A percentile compares a stretch with the other conserved stretches of the same genome.
Evolutionary conservation across 2,888 invertebrate species (phyloP).

Genomic region (Willowsia nigromaculata): DNA sequence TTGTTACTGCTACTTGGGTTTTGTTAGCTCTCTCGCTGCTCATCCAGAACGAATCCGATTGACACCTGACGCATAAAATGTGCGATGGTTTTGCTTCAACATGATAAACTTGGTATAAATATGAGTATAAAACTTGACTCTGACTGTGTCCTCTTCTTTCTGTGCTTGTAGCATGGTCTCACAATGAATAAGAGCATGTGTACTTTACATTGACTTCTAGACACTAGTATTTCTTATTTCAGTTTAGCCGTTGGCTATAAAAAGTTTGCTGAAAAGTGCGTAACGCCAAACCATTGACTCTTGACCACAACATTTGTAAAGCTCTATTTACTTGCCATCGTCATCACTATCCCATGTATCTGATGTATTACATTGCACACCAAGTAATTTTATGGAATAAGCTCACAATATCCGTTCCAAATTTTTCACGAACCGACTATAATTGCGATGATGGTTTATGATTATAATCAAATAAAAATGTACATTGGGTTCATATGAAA

Average conservation of each 20-base stretch:
- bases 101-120: background rate
- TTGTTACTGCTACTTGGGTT: conserved; percentile 11
- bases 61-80: conserved; percentile 78
- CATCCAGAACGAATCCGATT: conserved; percentile 76
- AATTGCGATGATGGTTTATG: background rate
- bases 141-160: background rate
- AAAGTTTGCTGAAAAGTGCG: conserved; percentile 17
- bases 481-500: too few relatives aligned
- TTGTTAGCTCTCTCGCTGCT: conserved; percentile 33
- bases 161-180: too few relatives aligned
- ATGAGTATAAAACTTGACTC: background rate
- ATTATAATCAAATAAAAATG: background rate
- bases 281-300: conserved; percentile 9
- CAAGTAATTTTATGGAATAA: conserved; percentile 49
- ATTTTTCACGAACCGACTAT: conserved; percentile 44
- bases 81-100: conserved; percentile 43
- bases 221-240: background rate
- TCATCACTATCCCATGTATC: too few relatives aligned
- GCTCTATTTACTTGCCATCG: background rate
- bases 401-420: conserved; percentile 63
- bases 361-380: background rate
- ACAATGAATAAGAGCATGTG: too few relatives aligned
- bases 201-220: background rate
- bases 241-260: conserved; percentile 2
- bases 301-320: background rate